phyloP scores from a whole-genome alignment of 2,797 vertebrate species.

The Orestias chungarensis region DNA sequence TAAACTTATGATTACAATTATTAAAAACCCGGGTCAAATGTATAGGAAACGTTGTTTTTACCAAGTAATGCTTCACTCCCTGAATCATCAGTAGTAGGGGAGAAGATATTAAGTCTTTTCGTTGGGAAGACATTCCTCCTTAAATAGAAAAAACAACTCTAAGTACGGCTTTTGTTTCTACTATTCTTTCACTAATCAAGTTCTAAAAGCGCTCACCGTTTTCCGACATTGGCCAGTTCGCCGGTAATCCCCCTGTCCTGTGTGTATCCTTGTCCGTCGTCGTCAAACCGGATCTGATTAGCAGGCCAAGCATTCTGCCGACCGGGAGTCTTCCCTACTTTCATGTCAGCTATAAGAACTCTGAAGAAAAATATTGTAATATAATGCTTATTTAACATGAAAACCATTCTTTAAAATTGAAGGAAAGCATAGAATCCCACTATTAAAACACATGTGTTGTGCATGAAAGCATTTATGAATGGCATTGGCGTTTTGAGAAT shows the following conservation, averaged over 20 bases:
- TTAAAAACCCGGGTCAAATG: too few relatives aligned
- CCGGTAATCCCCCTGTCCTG: constrained; percentile 41
- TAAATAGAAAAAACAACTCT: neutral
- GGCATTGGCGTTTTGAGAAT: neutral
- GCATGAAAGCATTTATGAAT: neutral
- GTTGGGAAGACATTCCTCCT: constrained; percentile 71
- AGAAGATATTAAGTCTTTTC: constrained; percentile 89
- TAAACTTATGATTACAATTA: too few relatives aligned
- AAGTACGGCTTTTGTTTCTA: neutral
- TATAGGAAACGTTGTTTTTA: constrained; percentile 62
- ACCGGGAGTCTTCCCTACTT: constrained; percentile 71
- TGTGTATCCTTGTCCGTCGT: constrained; percentile 76
- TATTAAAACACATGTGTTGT: neutral
- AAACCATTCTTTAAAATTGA: neutral
- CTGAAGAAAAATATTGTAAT: constrained; percentile 66
- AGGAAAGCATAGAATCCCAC: neutral
- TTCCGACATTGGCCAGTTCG: constrained; percentile 59
- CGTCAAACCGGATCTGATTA: constrained; percentile 82
- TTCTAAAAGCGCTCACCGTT: constrained; percentile 63
- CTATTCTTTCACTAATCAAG: neutral
- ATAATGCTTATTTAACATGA: neutral
- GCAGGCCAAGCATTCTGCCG: constrained; percentile 42
- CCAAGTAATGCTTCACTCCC: constrained; percentile 71
- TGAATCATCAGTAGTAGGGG: constrained; percentile 53
- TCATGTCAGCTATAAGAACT: constrained; percentile 88